These are phyloP conservation scores for Radopholus similis DNA, from an alignment of 1,140 invertebrate genomes.

Conservation along the genomic window DNA sequence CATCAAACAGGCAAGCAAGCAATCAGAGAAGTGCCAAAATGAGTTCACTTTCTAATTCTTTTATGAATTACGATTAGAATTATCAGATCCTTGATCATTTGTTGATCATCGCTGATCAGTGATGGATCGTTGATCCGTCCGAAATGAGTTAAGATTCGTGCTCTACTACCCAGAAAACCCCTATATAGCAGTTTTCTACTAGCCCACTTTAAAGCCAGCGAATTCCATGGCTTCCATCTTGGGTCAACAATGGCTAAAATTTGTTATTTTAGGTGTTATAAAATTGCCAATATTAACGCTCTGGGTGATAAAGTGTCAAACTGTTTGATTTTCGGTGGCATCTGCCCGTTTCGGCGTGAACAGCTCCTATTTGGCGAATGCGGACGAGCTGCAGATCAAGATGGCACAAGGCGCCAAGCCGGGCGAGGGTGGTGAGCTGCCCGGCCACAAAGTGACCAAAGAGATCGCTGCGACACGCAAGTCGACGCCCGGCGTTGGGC, in stretches of 20 bases:
- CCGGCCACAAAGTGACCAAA: conserved; percentile 81
- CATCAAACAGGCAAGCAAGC: conserved; percentile 66
- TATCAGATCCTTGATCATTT: too few relatives aligned
- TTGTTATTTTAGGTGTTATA: too few relatives aligned
- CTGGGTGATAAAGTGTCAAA: neutral
- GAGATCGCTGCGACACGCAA: conserved; percentile 91
- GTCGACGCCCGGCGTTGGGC: conserved; percentile 90
- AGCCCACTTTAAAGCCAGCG: too few relatives aligned
- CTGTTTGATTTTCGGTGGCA: conserved; percentile 72
- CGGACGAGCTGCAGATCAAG: conserved; percentile 93
- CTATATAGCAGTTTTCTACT: too few relatives aligned
- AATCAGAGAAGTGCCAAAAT: neutral
- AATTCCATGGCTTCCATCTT: too few relatives aligned
- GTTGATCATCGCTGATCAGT: too few relatives aligned
- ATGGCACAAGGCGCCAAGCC: conserved; percentile 98
- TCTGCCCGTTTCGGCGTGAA: conserved; percentile 97
- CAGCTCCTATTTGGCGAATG: conserved; percentile 85
- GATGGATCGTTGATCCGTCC: too few relatives aligned
- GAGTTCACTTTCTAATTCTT: neutral
- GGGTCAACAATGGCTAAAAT: too few relatives aligned
- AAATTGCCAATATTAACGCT: too few relatives aligned
- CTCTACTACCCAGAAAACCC: too few relatives aligned
- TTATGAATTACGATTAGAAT: neutral
- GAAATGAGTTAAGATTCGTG: too few relatives aligned
- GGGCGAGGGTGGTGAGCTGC: conserved; percentile 88